These are phyloP conservation scores for Gastrophryne carolinensis DNA, from an alignment of 2,797 vertebrate species.

Conservation along the genomic window DNA sequence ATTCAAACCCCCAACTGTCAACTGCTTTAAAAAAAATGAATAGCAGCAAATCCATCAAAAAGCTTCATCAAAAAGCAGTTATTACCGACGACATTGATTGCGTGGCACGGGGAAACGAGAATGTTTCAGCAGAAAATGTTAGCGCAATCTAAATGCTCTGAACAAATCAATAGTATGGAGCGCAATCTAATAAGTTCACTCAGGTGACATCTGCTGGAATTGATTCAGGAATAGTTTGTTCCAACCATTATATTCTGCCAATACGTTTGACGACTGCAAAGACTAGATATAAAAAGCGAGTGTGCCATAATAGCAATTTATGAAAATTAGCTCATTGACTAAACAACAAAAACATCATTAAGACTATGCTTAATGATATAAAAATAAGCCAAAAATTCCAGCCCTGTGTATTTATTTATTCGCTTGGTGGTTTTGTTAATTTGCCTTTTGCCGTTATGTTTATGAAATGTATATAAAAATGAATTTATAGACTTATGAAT, in stretches of 20 bases:
- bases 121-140: constrained; percentile 40
- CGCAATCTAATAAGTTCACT: constrained; percentile 48
- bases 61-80: constrained; percentile 29
- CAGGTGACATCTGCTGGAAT: constrained; percentile 38
- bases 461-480: not conserved
- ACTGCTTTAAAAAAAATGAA: constrained; percentile 13
- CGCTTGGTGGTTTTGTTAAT: too few species aligned
- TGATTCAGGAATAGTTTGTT: constrained; percentile 22
- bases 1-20: constrained; percentile 5
- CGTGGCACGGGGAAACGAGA: constrained; percentile 20
- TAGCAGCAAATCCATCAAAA: constrained; percentile 21
- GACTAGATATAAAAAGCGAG: constrained; percentile 23
- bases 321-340: constrained; percentile 32
- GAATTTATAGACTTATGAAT: too few species aligned
- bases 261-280: constrained; percentile 20
- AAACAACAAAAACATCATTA: constrained; percentile 26
- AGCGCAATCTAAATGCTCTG: constrained; percentile 43
- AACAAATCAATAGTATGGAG: constrained; percentile 48
- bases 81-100: constrained; percentile 39
- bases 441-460: not conserved
- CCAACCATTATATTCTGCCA: constrained; percentile 20
- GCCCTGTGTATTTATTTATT: too few species aligned
- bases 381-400: not conserved
- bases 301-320: constrained; percentile 22
- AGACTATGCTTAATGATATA: constrained; percentile 22